Conservation (phyloP, 2,888 invertebrate species). For the Cetonia aurata region DNA sequence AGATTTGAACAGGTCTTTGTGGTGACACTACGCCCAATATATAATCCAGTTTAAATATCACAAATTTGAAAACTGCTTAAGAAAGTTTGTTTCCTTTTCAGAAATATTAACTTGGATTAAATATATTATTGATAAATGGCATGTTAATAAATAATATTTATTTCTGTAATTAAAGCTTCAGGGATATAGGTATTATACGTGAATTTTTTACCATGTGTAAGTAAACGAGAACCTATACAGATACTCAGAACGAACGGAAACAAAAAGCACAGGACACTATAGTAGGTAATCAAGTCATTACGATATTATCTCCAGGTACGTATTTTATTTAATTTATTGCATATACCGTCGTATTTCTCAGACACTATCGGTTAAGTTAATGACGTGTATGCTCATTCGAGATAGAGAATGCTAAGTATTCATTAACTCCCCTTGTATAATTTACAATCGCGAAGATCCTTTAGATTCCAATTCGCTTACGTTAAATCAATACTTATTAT, state of each 20-base stretch:
- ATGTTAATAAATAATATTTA: no score
- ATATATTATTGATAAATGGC: no score
- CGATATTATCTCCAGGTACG: slow-evolving; percentile 23
- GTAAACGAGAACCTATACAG: background rate
- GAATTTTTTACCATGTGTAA: background rate
- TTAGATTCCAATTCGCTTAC: no score
- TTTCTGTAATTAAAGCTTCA: background rate
- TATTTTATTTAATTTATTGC: slow-evolving; percentile 24
- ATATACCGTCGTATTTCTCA: slow-evolving; percentile 16
- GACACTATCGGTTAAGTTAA: slow-evolving; percentile 19
- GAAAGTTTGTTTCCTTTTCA: no score
- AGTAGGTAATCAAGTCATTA: slow-evolving; percentile 19
- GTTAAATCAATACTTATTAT: no score
- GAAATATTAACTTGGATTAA: no score
- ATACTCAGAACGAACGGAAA: slow-evolving; percentile 7
- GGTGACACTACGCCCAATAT: no score
- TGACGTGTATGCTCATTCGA: slow-evolving; percentile 19
- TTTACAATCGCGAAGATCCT: background rate
- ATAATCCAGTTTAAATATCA: no score
- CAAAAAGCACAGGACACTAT: slow-evolving; percentile 12
- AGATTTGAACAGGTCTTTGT: no score
- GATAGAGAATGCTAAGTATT: slow-evolving; percentile 23
- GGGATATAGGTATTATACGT: background rate
- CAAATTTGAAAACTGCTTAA: no score
- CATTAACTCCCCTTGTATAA: slow-evolving; percentile 8